Base-by-base conservation (phyloP, 2,113 vertebrate genomes). In the Mesitornis unicolor region DNA sequence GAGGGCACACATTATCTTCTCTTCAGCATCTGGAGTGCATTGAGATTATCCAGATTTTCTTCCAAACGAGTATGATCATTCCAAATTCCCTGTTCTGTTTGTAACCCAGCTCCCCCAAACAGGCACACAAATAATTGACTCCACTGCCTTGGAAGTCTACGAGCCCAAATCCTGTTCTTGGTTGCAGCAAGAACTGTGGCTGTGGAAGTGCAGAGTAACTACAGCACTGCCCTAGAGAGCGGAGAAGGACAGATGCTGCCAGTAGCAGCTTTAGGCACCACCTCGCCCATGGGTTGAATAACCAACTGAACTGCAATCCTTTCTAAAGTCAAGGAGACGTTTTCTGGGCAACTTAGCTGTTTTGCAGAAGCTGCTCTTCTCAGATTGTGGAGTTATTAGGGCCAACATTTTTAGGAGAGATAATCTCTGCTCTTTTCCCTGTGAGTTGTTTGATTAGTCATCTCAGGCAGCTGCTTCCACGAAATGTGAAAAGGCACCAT, bases 401-500 rank as follows among this genome's bases (percentile, higher is more conserved):
- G 54, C 57, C 53, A 85, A 48, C 54, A 57, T 18, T 80, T 79
- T 53, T 50, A 79, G 50, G 19, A 91, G 75, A 56, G 70, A 85
- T 47, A 43, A 91, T 92, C 54, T 76, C 47, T 0, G 0, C 74
- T 90, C 33, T 79, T 63, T 65, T 64, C 70, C 53, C 71, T 68
- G 28, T 61, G 67, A 51, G 33, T 73, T 76, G 45, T 84, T 76
- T 63, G 50, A 54, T 94, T 83, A 74, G 63, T 96, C 78, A 95
- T 83, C 50, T 45, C 63, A 69, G 54, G 59, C 84, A 96, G 84
- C 84, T 90, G 81, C 53, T 90, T 45, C 78, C 70, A 61, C 43
- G 67, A 85, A 83, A 90, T 43, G 47, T 88, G 78, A 80, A 95
- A 92, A 96, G 75, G 53, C 75, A 83, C n/a, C 42, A 77, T 83